These are phyloP conservation scores for Phycodurus eques DNA, from an alignment of 2,113 vertebrate species.

Conservation along the genomic window DNA sequence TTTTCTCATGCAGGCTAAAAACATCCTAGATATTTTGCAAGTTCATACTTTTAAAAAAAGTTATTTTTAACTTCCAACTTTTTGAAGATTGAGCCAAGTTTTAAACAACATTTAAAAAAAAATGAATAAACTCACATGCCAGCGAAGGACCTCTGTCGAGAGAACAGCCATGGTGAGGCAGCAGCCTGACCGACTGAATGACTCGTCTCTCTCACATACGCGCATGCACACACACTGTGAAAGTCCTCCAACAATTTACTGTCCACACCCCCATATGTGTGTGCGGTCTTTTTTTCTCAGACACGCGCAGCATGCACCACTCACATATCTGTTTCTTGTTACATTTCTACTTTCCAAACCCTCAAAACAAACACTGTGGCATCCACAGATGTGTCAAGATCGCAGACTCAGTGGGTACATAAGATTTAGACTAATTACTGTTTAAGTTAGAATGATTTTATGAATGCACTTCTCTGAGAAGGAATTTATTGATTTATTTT, in stretches of 20 bases:
- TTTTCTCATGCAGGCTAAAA: not conserved
- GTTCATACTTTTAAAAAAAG: too few relatives aligned
- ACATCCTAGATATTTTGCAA: not conserved
- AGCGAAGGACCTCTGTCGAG: constrained; percentile 73
- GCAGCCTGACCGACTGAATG: constrained; percentile 53
- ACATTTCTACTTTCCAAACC: constrained; percentile 44
- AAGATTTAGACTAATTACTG: constrained; percentile 3
- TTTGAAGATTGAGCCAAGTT: not conserved
- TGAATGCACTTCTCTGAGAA: not conserved
- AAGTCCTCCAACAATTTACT: constrained; percentile 52
- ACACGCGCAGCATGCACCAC: constrained; percentile 23
- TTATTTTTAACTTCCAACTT: not conserved
- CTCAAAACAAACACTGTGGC: constrained; percentile 48
- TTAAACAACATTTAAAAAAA: not conserved
- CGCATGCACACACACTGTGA: constrained; percentile 20
- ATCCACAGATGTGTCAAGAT: constrained; percentile 2
- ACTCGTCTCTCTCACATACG: constrained; percentile 28
- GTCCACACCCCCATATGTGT: constrained; percentile 59
- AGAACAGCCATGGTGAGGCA: constrained; percentile 77
- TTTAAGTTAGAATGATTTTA: constrained; percentile 1
- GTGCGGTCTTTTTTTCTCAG: constrained; percentile 29
- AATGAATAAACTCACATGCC: constrained; percentile 72
- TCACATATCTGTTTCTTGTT: constrained; percentile 58
- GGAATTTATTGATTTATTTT: not conserved
- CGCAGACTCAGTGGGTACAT: constrained; percentile 5